Evolutionary conservation across 2,113 vertebrate species (phyloP).

Genomic region (Centropus unirufus): DNA sequence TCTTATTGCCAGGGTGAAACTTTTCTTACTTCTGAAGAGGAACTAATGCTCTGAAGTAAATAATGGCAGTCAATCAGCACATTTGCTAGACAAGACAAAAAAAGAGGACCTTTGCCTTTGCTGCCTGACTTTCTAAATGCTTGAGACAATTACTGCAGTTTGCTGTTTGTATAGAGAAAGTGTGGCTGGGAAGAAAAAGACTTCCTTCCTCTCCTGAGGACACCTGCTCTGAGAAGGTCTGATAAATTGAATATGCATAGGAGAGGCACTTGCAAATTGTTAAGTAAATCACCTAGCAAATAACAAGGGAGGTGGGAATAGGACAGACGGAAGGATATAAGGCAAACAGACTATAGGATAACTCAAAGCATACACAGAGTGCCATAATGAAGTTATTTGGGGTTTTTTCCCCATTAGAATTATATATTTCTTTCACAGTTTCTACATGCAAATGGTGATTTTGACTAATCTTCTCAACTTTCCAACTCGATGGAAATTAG

Average conservation of each 20-base stretch:
- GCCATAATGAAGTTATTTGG: not conserved
- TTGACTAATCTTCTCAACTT: not conserved
- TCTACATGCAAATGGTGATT: not conserved
- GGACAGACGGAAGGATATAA: conserved; percentile 37
- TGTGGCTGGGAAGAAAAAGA: conserved; percentile 21
- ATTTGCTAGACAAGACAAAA: conserved; percentile 4
- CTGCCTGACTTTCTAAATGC: conserved; percentile 20
- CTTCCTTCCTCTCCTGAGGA: conserved; percentile 54
- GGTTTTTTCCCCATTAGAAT: not conserved
- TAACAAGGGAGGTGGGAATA: conserved; percentile 42
- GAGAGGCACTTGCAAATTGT: conserved; percentile 46
- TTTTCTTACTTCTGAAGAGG: not conserved
- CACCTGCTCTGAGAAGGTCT: conserved; percentile 45
- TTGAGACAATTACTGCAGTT: conserved; percentile 40
- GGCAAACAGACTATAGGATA: conserved; percentile 11
- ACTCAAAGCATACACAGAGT: conserved; percentile 5
- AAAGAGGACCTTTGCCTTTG: not conserved
- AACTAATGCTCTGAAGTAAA: not conserved
- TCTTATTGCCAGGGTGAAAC: not conserved
- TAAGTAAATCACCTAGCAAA: conserved; percentile 62
- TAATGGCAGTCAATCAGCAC: not conserved
- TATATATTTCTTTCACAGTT: not conserved
- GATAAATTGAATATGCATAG: conserved; percentile 58
- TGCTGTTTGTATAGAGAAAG: conserved; percentile 30
- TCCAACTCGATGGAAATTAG: not conserved